Evolutionary conservation across 2,113 vertebrate species (phyloP).

Genomic region (Ariopsis seemanni): DNA sequence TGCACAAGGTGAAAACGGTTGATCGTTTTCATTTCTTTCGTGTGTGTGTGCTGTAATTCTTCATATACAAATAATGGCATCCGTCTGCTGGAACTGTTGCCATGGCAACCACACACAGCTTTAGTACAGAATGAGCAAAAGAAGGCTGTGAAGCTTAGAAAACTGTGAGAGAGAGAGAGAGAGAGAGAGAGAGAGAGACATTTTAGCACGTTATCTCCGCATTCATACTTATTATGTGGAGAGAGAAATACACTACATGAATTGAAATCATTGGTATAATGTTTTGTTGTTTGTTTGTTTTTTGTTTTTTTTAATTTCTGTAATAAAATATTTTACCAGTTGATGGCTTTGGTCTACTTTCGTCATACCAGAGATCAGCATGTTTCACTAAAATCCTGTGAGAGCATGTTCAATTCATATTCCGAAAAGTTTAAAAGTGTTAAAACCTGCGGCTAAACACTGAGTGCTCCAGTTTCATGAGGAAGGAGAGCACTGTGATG

Average conservation of each 20-base stretch:
- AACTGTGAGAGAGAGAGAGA: too few relatives aligned
- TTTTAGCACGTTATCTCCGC: not conserved
- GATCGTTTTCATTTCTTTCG: not conserved
- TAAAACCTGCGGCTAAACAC: not conserved
- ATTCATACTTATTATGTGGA: not conserved
- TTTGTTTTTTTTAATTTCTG: not conserved
- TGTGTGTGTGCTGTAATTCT: conserved; percentile 8
- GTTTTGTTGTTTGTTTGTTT: not conserved
- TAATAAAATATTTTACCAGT: not conserved
- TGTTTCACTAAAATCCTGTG: not conserved
- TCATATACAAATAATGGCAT: conserved; percentile 32
- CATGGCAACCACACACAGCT: conserved; percentile 17
- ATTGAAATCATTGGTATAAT: not conserved
- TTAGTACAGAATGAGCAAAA: conserved; percentile 15
- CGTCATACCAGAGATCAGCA: not conserved
- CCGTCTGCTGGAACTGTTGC: conserved; percentile 17
- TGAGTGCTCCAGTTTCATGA: not conserved
- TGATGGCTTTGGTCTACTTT: not conserved
- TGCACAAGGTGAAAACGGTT: not conserved
- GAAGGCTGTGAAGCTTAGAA: conserved; percentile 49
- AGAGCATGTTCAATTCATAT: not conserved
- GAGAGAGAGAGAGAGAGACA: too few relatives aligned
- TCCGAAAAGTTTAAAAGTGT: not conserved
- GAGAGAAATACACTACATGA: not conserved
- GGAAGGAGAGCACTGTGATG: not conserved